Percentiles rank a stretch among this genome's conserved stretches.
phyloP scores from a whole-genome alignment of 1,140 invertebrate genomes.

The Bombus waltoni region DNA sequence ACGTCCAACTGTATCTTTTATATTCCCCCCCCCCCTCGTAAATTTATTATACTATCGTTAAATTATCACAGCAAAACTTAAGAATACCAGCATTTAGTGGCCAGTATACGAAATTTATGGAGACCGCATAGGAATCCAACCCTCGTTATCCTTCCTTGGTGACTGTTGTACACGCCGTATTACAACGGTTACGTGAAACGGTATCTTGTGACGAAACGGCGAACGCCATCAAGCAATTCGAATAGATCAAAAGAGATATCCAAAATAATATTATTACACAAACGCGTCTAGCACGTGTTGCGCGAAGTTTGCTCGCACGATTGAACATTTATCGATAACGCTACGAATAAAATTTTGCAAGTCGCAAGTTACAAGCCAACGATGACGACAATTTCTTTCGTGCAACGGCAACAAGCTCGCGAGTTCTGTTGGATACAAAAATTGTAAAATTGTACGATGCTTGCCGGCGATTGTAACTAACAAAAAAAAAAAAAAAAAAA shows the following conservation, averaged over 20 bases:
- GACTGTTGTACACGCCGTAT: background rate
- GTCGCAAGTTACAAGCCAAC: no score
- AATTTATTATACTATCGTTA: background rate
- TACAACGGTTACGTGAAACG: background rate
- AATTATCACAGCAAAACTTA: background rate
- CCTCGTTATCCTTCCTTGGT: background rate
- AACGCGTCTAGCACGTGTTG: background rate
- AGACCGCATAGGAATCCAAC: background rate
- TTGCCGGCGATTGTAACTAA: no score
- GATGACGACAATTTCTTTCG: no score
- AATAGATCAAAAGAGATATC: background rate
- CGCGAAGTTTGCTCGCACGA: no score
- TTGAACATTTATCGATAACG: no score
- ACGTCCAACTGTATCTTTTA: background rate
- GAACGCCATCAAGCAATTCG: background rate
- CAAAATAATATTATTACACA: background rate
- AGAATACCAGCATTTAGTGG: background rate
- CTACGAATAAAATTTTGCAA: no score
- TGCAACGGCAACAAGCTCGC: no score
- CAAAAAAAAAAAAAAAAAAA: no score
- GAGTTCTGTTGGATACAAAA: no score
- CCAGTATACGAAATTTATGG: background rate
- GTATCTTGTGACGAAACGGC: background rate
- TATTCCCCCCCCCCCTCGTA: background rate
- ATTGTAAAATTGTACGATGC: no score